Percentiles rank a stretch among this genome's conserved stretches.
These are phyloP conservation scores for Drusus annulatus DNA, from an alignment of 1,140 invertebrate species.

Conservation along the genomic window DNA sequence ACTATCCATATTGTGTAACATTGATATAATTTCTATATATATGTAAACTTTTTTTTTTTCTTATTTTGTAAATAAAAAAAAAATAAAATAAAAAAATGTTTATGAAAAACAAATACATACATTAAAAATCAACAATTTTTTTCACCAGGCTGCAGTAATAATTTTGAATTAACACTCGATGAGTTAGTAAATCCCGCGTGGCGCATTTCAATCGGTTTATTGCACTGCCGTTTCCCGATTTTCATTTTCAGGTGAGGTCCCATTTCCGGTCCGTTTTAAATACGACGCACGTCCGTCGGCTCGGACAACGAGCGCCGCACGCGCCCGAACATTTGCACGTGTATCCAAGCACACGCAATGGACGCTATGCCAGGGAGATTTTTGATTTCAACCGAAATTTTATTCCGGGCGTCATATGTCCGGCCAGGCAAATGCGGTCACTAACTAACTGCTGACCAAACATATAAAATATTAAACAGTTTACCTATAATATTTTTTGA, in stretches of 20 bases:
- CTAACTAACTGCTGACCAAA: slow-evolving; percentile 13
- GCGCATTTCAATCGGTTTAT: slow-evolving; percentile 42
- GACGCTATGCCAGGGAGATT: slow-evolving; percentile 13
- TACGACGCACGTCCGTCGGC: slow-evolving; percentile 44
- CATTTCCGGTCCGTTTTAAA: slow-evolving; percentile 26
- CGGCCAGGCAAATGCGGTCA: not conserved
- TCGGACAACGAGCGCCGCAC: not conserved
- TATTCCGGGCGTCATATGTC: not conserved
- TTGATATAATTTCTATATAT: no score
- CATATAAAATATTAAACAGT: no score
- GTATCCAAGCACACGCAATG: slow-evolving; percentile 40
- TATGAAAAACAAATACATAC: no score
- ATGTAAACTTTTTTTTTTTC: no score
- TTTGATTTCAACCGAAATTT: slow-evolving; percentile 20
- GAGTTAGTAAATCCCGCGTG: not conserved
- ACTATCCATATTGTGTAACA: no score
- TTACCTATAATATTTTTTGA: no score
- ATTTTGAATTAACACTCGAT: no score
- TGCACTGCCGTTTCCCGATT: slow-evolving; percentile 10
- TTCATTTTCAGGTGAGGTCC: slow-evolving; percentile 19
- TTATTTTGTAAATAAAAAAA: no score
- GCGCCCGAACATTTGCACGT: slow-evolving; percentile 35
- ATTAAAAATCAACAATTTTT: no score
- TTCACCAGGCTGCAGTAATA: no score
- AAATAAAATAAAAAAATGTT: no score